Base-by-base conservation (phyloP, 2,888 invertebrate genomes). In the Neocrepidodera transversa region DNA sequence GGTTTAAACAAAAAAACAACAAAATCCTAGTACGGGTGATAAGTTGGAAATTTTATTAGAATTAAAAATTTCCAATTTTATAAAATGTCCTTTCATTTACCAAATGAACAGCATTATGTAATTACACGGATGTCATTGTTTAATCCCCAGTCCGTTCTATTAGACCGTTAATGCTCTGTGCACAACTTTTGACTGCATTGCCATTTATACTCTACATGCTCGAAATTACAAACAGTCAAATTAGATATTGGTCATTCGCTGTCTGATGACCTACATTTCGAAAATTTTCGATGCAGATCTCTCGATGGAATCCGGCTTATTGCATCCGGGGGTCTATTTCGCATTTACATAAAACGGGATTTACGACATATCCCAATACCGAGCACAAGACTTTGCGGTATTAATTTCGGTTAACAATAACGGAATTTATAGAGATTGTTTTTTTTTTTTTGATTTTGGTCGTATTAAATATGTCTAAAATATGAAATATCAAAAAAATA, bases 271-370 rank as follows among this genome's bases (percentile, higher is more conserved):
- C 55, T 48, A 48, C 10, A 40, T 48, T 40, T 38, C 16, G 10
- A 35, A 40, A 55, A 54, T 54, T 35, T 45, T 45, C 45, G 30
- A 55, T 55, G 48, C 55, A 48, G 38, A 55, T 48, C 40, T 48
- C 55, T 13, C 36, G 20, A 43, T 57, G 30, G 26, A 57, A 50
- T 50, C 48, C 50, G 40, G 56, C 30, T 49, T 50, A 57, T 42
- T 54, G 45, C 13, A 45, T 20, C n/a, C 3, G 23, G 36, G 45
- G 45, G 7, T 45, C 36, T 23, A 30, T 26, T 53, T 26, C 14
- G 23, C 35, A 54, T 54, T 54, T 45, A 51, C 51, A 51, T 51
- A 51, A 51, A 45, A 26, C 5, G 43, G 53, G 20, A 45, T 54
- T 54, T 32, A 20, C 32, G n/a, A n/a, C n/a, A n/a, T n/a, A n/a